A percentile compares a stretch with the other conserved stretches of the same genome.
These are phyloP conservation scores for Lagria hirta DNA, from an alignment of 2,888 invertebrate species.

Conservation along the genomic window DNA sequence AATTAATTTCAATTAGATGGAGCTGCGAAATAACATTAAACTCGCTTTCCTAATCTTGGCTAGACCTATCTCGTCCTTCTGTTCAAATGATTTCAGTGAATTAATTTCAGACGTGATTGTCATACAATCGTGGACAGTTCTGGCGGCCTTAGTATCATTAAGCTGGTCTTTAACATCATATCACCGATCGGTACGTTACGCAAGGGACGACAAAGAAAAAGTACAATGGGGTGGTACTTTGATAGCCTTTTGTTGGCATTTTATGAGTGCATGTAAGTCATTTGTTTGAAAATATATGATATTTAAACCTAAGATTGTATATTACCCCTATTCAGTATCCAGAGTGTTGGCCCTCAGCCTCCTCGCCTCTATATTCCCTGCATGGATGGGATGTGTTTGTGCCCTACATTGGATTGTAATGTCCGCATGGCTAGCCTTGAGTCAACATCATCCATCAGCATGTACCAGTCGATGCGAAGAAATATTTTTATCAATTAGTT, in stretches of 20 bases:
- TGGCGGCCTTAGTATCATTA: constrained; percentile 60
- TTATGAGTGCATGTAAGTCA: constrained; percentile 57
- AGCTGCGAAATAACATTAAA: too few relatives aligned
- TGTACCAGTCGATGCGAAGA: constrained; percentile 54
- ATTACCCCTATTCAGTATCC: constrained; percentile 48
- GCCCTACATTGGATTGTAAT: constrained; percentile 60
- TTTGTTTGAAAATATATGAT: constrained; percentile 1
- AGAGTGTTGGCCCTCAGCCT: constrained; percentile 60
- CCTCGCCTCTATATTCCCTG: constrained; percentile 58
- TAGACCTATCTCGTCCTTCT: too few relatives aligned
- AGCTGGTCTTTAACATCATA: constrained; percentile 65
- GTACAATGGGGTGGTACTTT: constrained; percentile 56
- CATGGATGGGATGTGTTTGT: constrained; percentile 56
- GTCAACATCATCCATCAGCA: constrained; percentile 54
- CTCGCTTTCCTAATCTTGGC: too few relatives aligned
- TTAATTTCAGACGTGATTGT: constrained; percentile 48
- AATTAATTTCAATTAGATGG: too few relatives aligned
- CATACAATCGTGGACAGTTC: constrained; percentile 56
- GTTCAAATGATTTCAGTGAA: background rate
- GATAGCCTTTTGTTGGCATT: constrained; percentile 62
- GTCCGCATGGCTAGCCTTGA: constrained; percentile 59
- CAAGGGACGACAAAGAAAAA: constrained; percentile 59
- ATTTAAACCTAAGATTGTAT: too few relatives aligned
- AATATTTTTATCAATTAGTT: constrained; percentile 55
- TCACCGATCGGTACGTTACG: constrained; percentile 60